Evolutionary conservation across 1,140 invertebrate species (phyloP).

Genomic region (Asbolus verrucosus): DNA sequence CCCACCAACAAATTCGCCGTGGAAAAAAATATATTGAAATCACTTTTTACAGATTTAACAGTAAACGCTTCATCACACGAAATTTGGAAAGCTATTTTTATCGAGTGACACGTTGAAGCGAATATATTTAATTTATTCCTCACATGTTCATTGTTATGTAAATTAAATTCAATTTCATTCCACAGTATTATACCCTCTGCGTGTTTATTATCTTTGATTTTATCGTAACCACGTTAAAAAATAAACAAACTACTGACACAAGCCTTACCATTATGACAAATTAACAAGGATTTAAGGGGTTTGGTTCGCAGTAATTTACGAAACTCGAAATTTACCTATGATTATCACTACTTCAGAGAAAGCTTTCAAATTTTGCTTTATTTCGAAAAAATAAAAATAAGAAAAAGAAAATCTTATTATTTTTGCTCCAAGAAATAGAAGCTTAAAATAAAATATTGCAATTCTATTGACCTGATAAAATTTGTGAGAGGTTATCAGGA

Average conservation of each 20-base stretch:
- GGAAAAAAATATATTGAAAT: not conserved
- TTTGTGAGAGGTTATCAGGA: no score
- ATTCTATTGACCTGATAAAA: no score
- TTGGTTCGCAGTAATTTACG: not conserved
- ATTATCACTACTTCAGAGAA: no score
- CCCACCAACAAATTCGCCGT: not conserved
- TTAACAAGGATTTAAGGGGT: conserved; percentile 23
- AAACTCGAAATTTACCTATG: no score
- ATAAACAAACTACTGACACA: conserved; percentile 41
- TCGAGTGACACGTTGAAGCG: not conserved
- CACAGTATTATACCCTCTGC: conserved; percentile 10
- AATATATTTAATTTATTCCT: conserved; percentile 33
- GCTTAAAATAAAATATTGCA: no score
- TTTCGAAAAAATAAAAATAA: no score
- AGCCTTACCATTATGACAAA: conserved; percentile 32
- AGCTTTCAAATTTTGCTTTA: no score
- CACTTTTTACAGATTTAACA: not conserved
- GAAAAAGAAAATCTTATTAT: no score
- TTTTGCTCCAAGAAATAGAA: no score
- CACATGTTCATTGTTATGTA: conserved; percentile 38
- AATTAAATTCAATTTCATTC: conserved; percentile 41
- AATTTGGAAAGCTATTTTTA: not conserved
- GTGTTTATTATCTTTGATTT: conserved; percentile 38
- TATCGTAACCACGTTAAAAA: conserved; percentile 24
- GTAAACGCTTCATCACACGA: conserved; percentile 1